Conservation (phyloP, 2,113 vertebrate genomes). For the Epinephelus lanceolatus region DNA sequence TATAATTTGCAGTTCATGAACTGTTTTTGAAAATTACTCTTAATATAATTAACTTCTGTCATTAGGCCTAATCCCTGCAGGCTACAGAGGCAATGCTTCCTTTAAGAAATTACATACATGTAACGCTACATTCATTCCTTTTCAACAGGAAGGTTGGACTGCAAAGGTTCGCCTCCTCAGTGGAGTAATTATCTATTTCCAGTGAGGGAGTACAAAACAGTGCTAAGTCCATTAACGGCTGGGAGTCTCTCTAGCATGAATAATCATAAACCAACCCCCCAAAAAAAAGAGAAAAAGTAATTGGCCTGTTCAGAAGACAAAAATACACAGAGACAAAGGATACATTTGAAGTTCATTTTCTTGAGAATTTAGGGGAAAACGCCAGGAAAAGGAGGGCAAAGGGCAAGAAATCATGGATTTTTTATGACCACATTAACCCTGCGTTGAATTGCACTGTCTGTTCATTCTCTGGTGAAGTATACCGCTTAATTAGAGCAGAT, state of each 20-base stretch:
- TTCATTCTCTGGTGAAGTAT: constrained; percentile 75
- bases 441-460: constrained; percentile 61
- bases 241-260: constrained; percentile 65
- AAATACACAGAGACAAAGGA: constrained; percentile 35
- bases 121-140: constrained; percentile 73
- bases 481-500: constrained; percentile 81
- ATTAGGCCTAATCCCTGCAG: constrained; percentile 88
- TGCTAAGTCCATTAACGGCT: constrained; percentile 71
- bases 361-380: constrained; percentile 27
- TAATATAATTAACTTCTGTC: constrained; percentile 90
- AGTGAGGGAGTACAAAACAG: constrained; percentile 65
- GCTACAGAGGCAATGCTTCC: constrained; percentile 81
- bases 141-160: constrained; percentile 73
- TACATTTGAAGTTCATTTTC: constrained; percentile 40
- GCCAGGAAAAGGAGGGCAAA: constrained; percentile 66
- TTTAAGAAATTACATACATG: constrained; percentile 83
- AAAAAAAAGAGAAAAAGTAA: constrained; percentile 42
- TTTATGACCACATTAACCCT: constrained; percentile 79
- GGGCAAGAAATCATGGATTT: constrained; percentile 74
- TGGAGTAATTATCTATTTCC: constrained; percentile 79
- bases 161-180: constrained; percentile 69
- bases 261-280: constrained; percentile 60
- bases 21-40: constrained; percentile 90
- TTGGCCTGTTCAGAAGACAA: constrained; percentile 46
- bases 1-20: constrained; percentile 90